phyloP scores from a whole-genome alignment of 2,888 invertebrate species.

The Aphidius colemani region DNA sequence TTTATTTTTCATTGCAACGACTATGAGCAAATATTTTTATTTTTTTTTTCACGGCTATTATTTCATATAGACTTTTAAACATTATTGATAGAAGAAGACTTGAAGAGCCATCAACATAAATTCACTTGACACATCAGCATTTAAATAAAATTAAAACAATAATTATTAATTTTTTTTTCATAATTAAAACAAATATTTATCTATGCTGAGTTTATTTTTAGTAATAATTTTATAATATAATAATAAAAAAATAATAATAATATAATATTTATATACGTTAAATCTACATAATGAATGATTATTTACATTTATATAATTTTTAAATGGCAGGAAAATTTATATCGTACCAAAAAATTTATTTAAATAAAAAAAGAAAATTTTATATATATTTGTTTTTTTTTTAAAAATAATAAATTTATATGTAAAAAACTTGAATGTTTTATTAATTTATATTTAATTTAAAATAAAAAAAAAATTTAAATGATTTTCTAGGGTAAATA shows the following conservation, averaged over 20 bases:
- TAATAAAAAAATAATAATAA: conserved; percentile 5
- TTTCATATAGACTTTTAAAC: background rate
- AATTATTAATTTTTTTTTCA: background rate
- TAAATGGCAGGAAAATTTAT: conserved; percentile 15
- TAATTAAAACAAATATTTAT: conserved; percentile 2
- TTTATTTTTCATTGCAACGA: background rate
- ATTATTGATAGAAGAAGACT: conserved; percentile 6
- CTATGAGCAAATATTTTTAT: conserved; percentile 5
- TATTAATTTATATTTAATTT: conserved; percentile 19
- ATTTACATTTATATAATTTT: conserved; percentile 19
- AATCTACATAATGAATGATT: conserved; percentile 5
- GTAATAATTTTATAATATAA: conserved; percentile 11
- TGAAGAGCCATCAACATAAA: background rate
- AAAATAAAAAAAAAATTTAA: conserved; percentile 3
- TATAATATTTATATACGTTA: conserved; percentile 7
- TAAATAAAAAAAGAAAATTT: background rate
- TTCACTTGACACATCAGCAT: conserved; percentile 5
- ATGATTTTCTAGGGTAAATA: conserved; percentile 29
- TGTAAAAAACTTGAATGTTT: background rate
- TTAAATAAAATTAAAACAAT: background rate
- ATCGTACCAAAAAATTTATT: background rate
- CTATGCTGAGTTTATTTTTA: background rate
- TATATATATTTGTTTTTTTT: background rate
- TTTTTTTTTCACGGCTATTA: conserved; percentile 4
- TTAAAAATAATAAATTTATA: conserved; percentile 24